Percentiles rank a stretch among this genome's conserved stretches.
Evolutionary conservation across 2,797 vertebrate genomes (phyloP).

Genomic region (Salmo trutta): DNA sequence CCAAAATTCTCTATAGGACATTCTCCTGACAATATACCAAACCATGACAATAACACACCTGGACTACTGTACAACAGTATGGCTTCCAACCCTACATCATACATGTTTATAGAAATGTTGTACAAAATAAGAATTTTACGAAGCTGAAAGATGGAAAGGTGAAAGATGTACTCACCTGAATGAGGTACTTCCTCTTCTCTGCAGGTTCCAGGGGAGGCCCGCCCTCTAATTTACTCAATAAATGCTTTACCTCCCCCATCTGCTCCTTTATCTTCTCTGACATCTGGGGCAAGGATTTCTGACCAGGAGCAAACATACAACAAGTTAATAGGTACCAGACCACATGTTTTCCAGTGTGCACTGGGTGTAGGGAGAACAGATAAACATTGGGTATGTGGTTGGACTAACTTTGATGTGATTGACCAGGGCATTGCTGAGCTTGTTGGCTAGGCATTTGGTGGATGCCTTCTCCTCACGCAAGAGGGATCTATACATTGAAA

Average conservation of each 20-base stretch:
- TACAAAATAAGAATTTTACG: no score
- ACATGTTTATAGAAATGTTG: no score
- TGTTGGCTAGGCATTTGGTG: slow-evolving; percentile 25
- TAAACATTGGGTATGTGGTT: no score
- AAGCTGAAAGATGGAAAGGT: background rate
- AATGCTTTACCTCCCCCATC: slow-evolving; percentile 2
- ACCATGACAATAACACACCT: no score
- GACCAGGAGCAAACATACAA: no score
- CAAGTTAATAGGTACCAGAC: no score
- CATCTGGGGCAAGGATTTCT: no score
- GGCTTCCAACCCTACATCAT: no score
- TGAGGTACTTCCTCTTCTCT: background rate
- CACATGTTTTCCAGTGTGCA: background rate
- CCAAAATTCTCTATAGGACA: no score
- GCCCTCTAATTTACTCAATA: background rate
- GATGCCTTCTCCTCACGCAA: slow-evolving; percentile 71
- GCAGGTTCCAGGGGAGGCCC: slow-evolving; percentile 13
- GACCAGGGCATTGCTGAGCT: slow-evolving; percentile 39
- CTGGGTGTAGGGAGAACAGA: no score
- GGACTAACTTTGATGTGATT: slow-evolving; percentile 74
- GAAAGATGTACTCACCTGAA: slow-evolving; percentile 14
- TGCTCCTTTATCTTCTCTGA: background rate
- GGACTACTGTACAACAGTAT: no score
- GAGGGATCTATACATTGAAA: slow-evolving; percentile 60
- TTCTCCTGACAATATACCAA: no score